Evolutionary conservation across 2,888 invertebrate genomes (phyloP), one percentile per base, ranked within the genome.

Genomic region (Tridacna crocea): DNA sequence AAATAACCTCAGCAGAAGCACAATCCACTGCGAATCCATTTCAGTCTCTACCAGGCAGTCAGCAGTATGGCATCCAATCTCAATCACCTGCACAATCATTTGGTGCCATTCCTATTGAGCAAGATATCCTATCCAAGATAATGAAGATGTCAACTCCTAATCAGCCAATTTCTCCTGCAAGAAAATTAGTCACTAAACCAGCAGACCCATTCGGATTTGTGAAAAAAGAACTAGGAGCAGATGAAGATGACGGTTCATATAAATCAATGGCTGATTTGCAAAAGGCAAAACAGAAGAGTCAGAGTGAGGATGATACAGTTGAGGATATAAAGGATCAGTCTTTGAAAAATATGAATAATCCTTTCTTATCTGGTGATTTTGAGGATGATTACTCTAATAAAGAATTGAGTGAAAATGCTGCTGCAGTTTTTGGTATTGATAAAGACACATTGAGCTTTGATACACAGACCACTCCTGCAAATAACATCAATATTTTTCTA

Each of bases 161-260:
- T 63, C 82, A 75, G 24, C 82, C 87, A n/a, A 80, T 82, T 55
- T 79, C 84, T n/a, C 87, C 87, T 72, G 79, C 73, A 24, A 82
- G 83, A 75, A 78, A 79, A 70, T 22, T 27, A 55, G 58, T 55
- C 24, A 55, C 72, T 12, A 74, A 75, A 22, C 75, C 80, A 51
- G 63, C 73, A 55, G 87, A 87, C 51, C 84, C 75, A 51, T 87
- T 87, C 80, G 77, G 81, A 19, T 87, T 87, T 81, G 87, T 87
- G 0, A 84, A 84, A 51, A 82, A 84, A 70, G 84, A 78, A 63
- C 46, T 86, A 12, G 24, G 73, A 72, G 26, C n/a, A 51, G 58
- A 77, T 58, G 79, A 84, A 47, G 78, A 85, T 77, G 81, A 83
- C 77, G 83, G 63, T 36, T 74, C 72, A 11, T 86, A 86, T 73